Conservation (phyloP, 2,888 invertebrate genomes). For the Bhutanitis thaidina region DNA sequence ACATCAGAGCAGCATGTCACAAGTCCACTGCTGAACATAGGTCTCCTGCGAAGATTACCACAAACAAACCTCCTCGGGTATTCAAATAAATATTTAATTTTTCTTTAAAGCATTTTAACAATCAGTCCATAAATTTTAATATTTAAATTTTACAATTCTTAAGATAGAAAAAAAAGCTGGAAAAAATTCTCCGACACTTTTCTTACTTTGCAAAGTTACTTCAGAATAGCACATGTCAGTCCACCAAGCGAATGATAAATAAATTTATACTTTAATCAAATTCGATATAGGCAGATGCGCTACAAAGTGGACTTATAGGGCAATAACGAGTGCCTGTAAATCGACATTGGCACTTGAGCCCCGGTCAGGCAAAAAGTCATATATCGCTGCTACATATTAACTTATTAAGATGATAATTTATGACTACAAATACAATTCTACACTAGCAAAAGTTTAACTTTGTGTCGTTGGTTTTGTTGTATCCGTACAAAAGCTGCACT, state of each 20-base stretch:
- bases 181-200: too few relatives aligned
- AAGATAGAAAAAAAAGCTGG: too few relatives aligned
- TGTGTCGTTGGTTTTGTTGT: conserved; percentile 3
- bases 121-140: too few relatives aligned
- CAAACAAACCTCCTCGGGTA: too few relatives aligned
- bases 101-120: too few relatives aligned
- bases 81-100: too few relatives aligned
- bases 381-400: conserved; percentile 72
- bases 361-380: conserved; percentile 56
- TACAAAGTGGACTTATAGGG: conserved; percentile 57
- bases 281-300: conserved; percentile 74
- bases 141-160: too few relatives aligned
- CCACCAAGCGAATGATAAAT: conserved; percentile 51
- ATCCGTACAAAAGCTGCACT: not conserved
- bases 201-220: too few relatives aligned
- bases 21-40: too few relatives aligned
- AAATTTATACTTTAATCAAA: conserved; percentile 78
- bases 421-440: conserved; percentile 65
- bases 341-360: conserved; percentile 54
- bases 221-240: conserved; percentile 1
- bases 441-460: conserved; percentile 38
- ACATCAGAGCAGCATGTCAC: too few relatives aligned
- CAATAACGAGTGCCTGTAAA: conserved; percentile 56
- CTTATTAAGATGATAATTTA: conserved; percentile 78
- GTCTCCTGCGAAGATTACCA: too few relatives aligned